Percentiles rank a stretch among this genome's conserved stretches.
phyloP scores from a whole-genome alignment of 2,888 invertebrate species.

The Drosophila stalkeri region DNA sequence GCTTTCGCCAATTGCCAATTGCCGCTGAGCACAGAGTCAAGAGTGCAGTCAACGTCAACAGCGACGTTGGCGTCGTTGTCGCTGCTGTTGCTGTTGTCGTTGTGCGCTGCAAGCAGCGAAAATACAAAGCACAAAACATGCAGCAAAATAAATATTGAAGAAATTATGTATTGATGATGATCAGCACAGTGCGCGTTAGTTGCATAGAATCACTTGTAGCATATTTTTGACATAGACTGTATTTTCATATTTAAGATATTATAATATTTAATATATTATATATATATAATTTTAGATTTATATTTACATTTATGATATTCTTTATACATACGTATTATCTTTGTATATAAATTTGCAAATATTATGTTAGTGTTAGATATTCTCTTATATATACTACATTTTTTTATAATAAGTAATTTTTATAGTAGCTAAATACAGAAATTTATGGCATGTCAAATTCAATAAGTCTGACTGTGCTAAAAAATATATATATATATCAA shows the following conservation, averaged over 20 bases:
- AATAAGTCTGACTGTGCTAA: too few species aligned
- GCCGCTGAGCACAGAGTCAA: slow-evolving; percentile 58
- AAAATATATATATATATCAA: too few species aligned
- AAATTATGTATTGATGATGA: slow-evolving; percentile 76
- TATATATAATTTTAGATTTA: too few species aligned
- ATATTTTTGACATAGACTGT: not conserved
- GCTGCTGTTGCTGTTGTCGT: not conserved
- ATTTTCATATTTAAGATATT: not conserved
- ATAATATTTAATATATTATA: too few species aligned
- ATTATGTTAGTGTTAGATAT: too few species aligned
- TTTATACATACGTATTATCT: too few species aligned
- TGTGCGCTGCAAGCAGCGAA: slow-evolving; percentile 25
- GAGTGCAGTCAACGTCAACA: slow-evolving; percentile 55
- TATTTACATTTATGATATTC: too few species aligned
- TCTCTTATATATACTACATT: too few species aligned
- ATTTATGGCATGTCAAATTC: too few species aligned
- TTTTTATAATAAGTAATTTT: too few species aligned
- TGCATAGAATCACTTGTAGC: slow-evolving; percentile 22
- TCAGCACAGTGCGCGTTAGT: slow-evolving; percentile 31
- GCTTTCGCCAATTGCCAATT: slow-evolving; percentile 44
- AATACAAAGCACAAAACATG: slow-evolving; percentile 64
- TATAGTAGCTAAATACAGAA: too few species aligned
- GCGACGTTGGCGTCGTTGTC: slow-evolving; percentile 22
- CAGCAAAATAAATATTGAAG: slow-evolving; percentile 68
- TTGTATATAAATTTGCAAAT: too few species aligned